phyloP scores from a whole-genome alignment of 2,797 vertebrate species.

The Chanos chanos region DNA sequence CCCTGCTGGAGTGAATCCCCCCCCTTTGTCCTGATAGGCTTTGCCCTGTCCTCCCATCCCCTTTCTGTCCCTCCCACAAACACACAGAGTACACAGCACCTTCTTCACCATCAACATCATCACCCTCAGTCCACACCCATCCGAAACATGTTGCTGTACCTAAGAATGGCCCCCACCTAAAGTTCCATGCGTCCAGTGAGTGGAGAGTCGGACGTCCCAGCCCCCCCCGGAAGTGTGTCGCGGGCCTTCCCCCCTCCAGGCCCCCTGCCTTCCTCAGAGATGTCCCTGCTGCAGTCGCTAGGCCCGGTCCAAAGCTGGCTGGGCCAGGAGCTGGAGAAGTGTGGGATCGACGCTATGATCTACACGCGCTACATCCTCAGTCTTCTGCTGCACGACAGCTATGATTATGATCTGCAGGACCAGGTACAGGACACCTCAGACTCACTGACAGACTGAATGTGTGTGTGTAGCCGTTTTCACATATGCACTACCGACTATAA shows the following conservation, averaged over 20 bases:
- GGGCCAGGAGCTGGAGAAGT: constrained; percentile 99
- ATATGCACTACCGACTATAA: too few species aligned
- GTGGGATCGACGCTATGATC: constrained; percentile 99
- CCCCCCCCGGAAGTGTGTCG: constrained; percentile 88
- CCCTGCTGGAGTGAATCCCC: constrained; percentile 84
- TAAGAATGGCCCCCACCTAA: constrained; percentile 89
- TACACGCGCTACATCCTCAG: constrained; percentile 98
- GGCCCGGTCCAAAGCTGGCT: constrained; percentile 99
- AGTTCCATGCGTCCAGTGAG: constrained; percentile 92
- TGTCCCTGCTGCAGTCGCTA: constrained; percentile 97
- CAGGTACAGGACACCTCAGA: constrained; percentile 76
- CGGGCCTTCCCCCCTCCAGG: constrained; percentile 76
- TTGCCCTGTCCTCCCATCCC: constrained; percentile 63
- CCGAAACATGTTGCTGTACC: constrained; percentile 77
- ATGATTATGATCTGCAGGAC: constrained; percentile 98
- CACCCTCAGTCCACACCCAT: constrained; percentile 50
- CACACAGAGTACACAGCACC: too few species aligned
- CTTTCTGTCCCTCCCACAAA: constrained; percentile 48
- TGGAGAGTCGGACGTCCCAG: constrained; percentile 87
- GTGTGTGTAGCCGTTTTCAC: too few species aligned
- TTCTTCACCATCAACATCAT: too few species aligned
- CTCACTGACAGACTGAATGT: too few species aligned
- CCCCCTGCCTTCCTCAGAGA: constrained; percentile 85
- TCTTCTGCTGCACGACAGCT: constrained; percentile 98
- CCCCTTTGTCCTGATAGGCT: constrained; percentile 52